Base-by-base conservation (phyloP, 2,113 vertebrate genomes). In the Tachysurus vachellii region DNA sequence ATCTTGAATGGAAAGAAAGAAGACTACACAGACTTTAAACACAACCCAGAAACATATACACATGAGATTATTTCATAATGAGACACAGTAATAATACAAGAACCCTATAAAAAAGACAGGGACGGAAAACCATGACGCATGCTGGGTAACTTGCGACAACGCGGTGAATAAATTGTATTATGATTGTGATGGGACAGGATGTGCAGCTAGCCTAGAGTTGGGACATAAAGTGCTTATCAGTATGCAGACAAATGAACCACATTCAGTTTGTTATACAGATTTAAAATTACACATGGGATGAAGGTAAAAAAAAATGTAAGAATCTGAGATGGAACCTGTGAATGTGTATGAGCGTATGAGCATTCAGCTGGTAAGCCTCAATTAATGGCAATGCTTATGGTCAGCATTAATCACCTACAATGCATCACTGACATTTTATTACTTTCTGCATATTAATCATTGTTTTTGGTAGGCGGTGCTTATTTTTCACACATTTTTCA, bases 341-440 rank as follows among this genome's bases (percentile, higher is more conserved):
- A 42, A 23, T 53, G 31, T 57, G 7, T 54, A 42, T 80, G 64
- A 31, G 26, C 82, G 59, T n/a, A n/a, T 76, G 23, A 77, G 59
- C 36, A 66, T 68, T 8, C 42, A 79, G 44, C 31, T 57, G 73
- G 80, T 59, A 79, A 85, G n/a, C 31, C 47, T 85, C 66, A 73
- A 73, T 82, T 73, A 61, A n/a, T 73, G 54, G 42, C 26, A 56
- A 88, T 84, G 47, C 70, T 86, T 71, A 73, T 59, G 79, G 82
- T 53, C 73, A 85, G 54, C 82, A 89, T 89, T 88, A 89, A 91
- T 87, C 87, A 91, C 88, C 87, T 66, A 83, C 83, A 84, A 89
- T 87, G 90, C 88, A 85, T 89, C 77, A 85, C 85, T 89, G 90
- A 88, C 87, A 83, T 85, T 85, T 89, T 87, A 91, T 91, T 91